These are phyloP conservation scores for Drosophila ogumai DNA, from an alignment of 1,140 invertebrate species.

Conservation along the genomic window DNA sequence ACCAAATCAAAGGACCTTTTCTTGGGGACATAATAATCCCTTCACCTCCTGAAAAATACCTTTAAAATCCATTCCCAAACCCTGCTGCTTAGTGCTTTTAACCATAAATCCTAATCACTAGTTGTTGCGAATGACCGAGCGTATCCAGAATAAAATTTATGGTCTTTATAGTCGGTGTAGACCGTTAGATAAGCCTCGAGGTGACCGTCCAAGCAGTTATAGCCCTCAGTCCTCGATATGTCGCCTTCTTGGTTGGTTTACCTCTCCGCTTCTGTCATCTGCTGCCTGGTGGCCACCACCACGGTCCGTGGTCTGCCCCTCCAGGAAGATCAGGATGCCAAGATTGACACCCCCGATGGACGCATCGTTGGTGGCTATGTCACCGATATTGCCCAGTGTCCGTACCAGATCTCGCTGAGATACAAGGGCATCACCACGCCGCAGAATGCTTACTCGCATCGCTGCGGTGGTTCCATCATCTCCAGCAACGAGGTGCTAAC, in stretches of 20 bases:
- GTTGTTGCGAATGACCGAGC: slow-evolving; percentile 30
- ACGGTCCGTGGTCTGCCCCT: slow-evolving; percentile 26
- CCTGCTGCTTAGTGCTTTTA: slow-evolving; percentile 4
- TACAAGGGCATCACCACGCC: slow-evolving; percentile 56
- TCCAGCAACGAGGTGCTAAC: slow-evolving; percentile 36
- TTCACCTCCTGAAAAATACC: neutral
- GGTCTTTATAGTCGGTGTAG: slow-evolving; percentile 21
- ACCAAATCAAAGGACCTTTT: neutral
- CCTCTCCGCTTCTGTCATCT: slow-evolving; percentile 1
- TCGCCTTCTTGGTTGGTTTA: slow-evolving; percentile 26
- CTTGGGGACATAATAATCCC: too few species aligned
- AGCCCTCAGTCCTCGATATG: slow-evolving; percentile 46
- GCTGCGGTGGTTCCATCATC: slow-evolving; percentile 87
- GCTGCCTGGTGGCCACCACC: slow-evolving; percentile 20
- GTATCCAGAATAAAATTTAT: slow-evolving; percentile 65
- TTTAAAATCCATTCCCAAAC: neutral
- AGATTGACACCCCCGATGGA: neutral
- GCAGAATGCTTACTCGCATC: slow-evolving; percentile 58
- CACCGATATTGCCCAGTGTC: slow-evolving; percentile 49
- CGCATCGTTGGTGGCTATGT: slow-evolving; percentile 74
- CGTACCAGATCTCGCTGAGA: slow-evolving; percentile 75
- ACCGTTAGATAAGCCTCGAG: slow-evolving; percentile 51
- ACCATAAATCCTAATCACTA: slow-evolving; percentile 27
- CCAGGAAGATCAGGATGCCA: slow-evolving; percentile 22
- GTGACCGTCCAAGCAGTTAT: neutral